phyloP scores from a whole-genome alignment of 2,113 vertebrate genomes.

The Guaruba guarouba region DNA sequence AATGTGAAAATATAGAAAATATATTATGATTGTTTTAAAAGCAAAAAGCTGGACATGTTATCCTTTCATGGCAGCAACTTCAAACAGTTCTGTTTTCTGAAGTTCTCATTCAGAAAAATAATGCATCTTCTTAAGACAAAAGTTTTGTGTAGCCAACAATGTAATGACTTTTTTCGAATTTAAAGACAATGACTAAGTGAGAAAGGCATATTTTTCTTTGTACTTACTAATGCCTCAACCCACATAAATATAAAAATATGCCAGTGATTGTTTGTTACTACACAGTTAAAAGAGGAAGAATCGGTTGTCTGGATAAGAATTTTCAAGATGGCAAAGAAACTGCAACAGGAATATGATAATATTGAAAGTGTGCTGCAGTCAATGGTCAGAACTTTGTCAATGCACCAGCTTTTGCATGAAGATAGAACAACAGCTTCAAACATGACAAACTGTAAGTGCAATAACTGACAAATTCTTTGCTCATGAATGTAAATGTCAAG shows the following conservation, averaged over 20 bases:
- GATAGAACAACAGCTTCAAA: not conserved
- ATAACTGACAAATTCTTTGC: not conserved
- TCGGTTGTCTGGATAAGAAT: not conserved
- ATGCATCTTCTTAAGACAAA: not conserved
- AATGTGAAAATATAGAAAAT: not conserved
- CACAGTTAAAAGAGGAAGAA: not conserved
- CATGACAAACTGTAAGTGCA: not conserved
- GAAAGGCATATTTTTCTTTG: not conserved
- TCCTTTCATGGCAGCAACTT: not conserved
- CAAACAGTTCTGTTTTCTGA: not conserved
- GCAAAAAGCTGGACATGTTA: accelerated
- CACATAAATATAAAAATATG: not conserved
- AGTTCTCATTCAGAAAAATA: not conserved
- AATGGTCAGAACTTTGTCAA: not conserved
- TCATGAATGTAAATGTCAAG: not conserved
- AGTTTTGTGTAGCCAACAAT: not conserved
- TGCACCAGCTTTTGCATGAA: not conserved
- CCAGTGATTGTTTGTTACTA: not conserved
- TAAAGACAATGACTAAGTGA: not conserved
- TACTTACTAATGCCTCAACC: not conserved
- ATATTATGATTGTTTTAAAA: not conserved
- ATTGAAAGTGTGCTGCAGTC: not conserved
- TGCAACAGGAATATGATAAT: not conserved
- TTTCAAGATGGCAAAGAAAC: not conserved
- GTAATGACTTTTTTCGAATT: not conserved